A percentile compares a stretch with the other conserved stretches of the same genome.
phyloP scores from a whole-genome alignment of 2,797 vertebrate species.

The Anomalospiza imberbis region DNA sequence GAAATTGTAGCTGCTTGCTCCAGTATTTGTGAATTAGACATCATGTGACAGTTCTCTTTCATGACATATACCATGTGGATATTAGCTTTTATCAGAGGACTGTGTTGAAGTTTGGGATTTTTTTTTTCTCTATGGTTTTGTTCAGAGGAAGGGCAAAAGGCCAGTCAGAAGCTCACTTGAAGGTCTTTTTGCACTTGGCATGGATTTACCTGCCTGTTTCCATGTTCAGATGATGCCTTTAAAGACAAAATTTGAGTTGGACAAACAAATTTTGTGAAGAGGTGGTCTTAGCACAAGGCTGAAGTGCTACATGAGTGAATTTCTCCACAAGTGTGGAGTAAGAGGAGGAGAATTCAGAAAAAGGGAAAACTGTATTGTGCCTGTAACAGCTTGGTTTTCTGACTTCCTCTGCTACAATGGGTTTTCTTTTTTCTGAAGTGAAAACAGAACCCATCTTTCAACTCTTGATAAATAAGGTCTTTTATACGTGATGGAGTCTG shows the following conservation, averaged over 20 bases:
- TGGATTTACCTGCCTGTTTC: not conserved
- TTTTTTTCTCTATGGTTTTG: not conserved
- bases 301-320: not conserved
- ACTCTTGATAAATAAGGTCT: not conserved
- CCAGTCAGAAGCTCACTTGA: not conserved
- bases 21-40: not conserved
- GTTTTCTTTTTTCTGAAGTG: constrained; percentile 14
- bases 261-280: not conserved
- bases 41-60: not conserved
- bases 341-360: not conserved
- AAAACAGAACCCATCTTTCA: constrained; percentile 3
- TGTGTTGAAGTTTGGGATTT: not conserved
- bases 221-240: not conserved
- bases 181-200: not conserved
- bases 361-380: not conserved
- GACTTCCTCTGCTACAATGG: not conserved
- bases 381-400: not conserved
- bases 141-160: not conserved
- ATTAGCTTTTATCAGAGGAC: not conserved
- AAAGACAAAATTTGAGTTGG: not conserved
- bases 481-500: not conserved
- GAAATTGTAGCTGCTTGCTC: not conserved
- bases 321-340: not conserved
- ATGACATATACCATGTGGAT: not conserved
- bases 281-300: not conserved